A percentile compares a stretch with the other conserved stretches of the same genome.
Evolutionary conservation across 2,888 invertebrate genomes (phyloP).

Genomic region (Byasa hedistus): DNA sequence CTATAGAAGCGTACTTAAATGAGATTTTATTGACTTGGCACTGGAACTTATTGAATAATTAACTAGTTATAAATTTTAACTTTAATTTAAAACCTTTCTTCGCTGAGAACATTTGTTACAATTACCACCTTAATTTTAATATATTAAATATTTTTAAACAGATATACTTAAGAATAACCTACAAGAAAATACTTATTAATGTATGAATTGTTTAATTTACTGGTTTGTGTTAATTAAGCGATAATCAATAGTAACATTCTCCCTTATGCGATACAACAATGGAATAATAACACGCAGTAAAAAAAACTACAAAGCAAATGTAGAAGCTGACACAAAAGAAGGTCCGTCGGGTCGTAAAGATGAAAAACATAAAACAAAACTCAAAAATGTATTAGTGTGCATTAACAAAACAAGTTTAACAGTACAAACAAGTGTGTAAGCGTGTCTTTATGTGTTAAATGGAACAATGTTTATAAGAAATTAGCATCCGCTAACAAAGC

Average conservation of each 20-base stretch:
- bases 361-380: slow-evolving; percentile 23
- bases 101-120: not conserved
- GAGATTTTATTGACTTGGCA: slow-evolving; percentile 21
- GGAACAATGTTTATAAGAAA: slow-evolving; percentile 20
- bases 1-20: slow-evolving; percentile 13
- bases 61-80: slow-evolving; percentile 9
- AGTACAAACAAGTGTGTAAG: slow-evolving; percentile 1
- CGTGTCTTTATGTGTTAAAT: slow-evolving; percentile 14
- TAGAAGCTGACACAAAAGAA: slow-evolving; percentile 29
- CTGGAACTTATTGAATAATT: slow-evolving; percentile 6
- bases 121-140: not conserved
- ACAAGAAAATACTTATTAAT: no score
- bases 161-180: no score
- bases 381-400: slow-evolving; percentile 27
- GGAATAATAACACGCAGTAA: slow-evolving; percentile 16
- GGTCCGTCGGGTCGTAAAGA: slow-evolving; percentile 28
- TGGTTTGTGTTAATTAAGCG: slow-evolving; percentile 6
- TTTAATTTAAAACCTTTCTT: not conserved
- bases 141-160: no score
- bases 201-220: not conserved
- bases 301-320: slow-evolving; percentile 28
- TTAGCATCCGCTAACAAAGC: slow-evolving; percentile 4
- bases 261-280: slow-evolving; percentile 23
- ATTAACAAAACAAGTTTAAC: slow-evolving; percentile 24
- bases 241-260: slow-evolving; percentile 11